phyloP scores from a whole-genome alignment of 2,113 vertebrate genomes.

The Megatriorchis doriae region DNA sequence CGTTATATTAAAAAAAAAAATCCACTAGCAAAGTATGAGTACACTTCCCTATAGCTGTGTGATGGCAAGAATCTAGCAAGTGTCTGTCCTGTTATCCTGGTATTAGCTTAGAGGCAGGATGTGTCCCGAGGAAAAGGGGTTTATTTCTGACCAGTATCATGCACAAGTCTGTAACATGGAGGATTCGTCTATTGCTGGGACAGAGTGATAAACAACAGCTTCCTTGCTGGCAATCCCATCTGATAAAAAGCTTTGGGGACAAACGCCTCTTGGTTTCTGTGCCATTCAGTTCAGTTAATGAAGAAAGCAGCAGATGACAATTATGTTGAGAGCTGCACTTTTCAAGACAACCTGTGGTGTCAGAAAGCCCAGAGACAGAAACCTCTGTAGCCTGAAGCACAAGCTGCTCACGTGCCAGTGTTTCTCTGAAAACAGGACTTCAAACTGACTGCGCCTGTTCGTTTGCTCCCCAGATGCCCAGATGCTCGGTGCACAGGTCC shows the following conservation, averaged over 20 bases:
- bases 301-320: neutral
- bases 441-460: neutral
- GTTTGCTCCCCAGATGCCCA: rapidly evolving
- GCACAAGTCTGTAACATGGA: neutral
- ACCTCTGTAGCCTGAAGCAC: neutral
- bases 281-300: neutral
- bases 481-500: neutral
- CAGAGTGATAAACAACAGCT: neutral
- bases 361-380: neutral
- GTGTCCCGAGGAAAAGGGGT: neutral
- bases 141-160: neutral
- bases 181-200: neutral
- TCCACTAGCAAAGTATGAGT: neutral
- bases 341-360: neutral
- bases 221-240: neutral
- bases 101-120: neutral
- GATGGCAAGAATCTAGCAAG: neutral
- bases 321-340: neutral
- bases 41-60: neutral
- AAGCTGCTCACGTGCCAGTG: neutral
- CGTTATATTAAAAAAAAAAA: neutral
- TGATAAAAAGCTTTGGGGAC: neutral
- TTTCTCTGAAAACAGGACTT: neutral
- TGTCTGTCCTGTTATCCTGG: neutral
- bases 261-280: neutral